These are phyloP conservation scores for Epirrita christyi DNA, from an alignment of 2,888 invertebrate genomes.

Conservation along the genomic window DNA sequence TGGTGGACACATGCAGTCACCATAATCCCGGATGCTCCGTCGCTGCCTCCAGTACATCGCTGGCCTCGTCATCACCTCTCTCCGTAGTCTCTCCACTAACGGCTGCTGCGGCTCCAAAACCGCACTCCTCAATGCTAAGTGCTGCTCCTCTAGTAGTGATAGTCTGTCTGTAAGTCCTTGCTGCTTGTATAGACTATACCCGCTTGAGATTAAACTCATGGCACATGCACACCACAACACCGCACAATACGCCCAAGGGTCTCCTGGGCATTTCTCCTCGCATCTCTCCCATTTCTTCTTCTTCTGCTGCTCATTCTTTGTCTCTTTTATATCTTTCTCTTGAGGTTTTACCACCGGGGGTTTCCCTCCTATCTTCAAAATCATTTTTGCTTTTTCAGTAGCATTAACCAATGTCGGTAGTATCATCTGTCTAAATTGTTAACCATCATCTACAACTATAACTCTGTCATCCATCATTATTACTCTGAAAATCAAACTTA, in stretches of 20 bases:
- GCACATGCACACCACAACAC: slow-evolving; percentile 87
- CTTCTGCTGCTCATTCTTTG: slow-evolving; percentile 59
- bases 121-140: slow-evolving; percentile 79
- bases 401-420: slow-evolving; percentile 32
- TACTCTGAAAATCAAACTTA: too few species aligned
- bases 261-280: slow-evolving; percentile 67
- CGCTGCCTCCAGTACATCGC: slow-evolving; percentile 63
- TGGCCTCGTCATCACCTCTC: slow-evolving; percentile 78
- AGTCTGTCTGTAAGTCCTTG: slow-evolving; percentile 81
- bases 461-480: too few species aligned
- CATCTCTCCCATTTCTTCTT: slow-evolving; percentile 68
- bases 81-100: slow-evolving; percentile 80
- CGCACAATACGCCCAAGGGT: slow-evolving; percentile 76
- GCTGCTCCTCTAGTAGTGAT: slow-evolving; percentile 82
- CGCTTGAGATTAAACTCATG: slow-evolving; percentile 86
- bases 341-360: slow-evolving; percentile 54
- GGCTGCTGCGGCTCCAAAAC: slow-evolving; percentile 81
- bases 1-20: slow-evolving; percentile 90
- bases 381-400: slow-evolving; percentile 58
- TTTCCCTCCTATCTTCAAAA: slow-evolving; percentile 75
- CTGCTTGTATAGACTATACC: slow-evolving; percentile 85
- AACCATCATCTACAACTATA: slow-evolving; percentile 30
- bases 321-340: slow-evolving; percentile 55
- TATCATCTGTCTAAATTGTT: slow-evolving; percentile 49
- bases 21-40: slow-evolving; percentile 83